A percentile compares a stretch with the other conserved stretches of the same genome.
Conservation (phyloP, 64 coral and sea anemone species). For the Dendronephthya gigantea region DNA sequence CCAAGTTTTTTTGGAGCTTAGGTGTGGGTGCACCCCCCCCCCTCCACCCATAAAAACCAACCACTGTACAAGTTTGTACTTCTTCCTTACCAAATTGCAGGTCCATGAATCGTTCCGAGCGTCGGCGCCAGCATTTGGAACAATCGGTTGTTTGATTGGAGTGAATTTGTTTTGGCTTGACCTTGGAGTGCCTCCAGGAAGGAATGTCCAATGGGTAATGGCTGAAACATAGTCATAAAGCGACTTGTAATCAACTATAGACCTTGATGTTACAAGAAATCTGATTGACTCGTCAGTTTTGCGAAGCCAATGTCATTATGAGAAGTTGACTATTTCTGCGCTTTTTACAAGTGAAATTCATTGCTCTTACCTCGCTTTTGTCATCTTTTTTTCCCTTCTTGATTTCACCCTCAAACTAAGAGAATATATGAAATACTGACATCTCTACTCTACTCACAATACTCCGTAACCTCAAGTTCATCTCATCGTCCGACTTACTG, state of each 20-base stretch:
- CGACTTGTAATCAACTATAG: not conserved
- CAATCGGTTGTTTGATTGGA: not conserved
- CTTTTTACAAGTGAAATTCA: too few relatives aligned
- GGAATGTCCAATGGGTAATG: not conserved
- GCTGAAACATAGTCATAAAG: not conserved
- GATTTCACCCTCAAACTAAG: not conserved
- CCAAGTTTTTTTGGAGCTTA: too few relatives aligned
- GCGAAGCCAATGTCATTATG: too few relatives aligned
- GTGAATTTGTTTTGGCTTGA: not conserved
- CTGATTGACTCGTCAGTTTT: too few relatives aligned
- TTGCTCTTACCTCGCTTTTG: not conserved
- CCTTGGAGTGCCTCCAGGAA: not conserved
- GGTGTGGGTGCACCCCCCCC: too few relatives aligned
- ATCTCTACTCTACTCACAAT: too few relatives aligned
- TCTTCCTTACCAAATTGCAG: not conserved
- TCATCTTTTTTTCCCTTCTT: not conserved
- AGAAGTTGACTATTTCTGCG: too few relatives aligned
- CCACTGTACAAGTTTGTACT: too few relatives aligned
- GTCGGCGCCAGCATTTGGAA: not conserved
- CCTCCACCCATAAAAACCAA: too few relatives aligned
- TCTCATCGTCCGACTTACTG: not conserved
- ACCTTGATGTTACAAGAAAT: too few relatives aligned
- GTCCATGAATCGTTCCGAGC: not conserved
- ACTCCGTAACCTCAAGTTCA: not conserved
- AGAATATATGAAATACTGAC: not conserved